phyloP scores from a whole-genome alignment of 2,888 invertebrate genomes.

The Stenotaenia linearis region DNA sequence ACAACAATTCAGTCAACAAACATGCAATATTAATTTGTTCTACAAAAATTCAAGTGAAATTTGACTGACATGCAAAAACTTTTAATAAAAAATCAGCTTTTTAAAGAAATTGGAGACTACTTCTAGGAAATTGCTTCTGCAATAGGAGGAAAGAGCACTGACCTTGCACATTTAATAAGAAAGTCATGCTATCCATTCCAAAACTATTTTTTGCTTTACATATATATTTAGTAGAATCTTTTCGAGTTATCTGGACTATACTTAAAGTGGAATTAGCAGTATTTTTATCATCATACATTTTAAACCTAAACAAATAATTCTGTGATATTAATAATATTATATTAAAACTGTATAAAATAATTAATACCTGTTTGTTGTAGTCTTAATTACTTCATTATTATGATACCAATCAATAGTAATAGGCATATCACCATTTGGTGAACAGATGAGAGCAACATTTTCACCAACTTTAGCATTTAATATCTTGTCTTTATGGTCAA shows the following conservation, averaged over 20 bases:
- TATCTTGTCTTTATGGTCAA: not conserved
- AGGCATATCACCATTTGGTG: not conserved
- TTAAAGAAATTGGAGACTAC: too few relatives aligned
- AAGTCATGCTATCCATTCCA: not conserved
- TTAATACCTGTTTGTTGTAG: not conserved
- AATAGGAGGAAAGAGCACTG: too few relatives aligned
- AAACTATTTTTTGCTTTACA: not conserved
- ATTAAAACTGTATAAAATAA: not conserved
- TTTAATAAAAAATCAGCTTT: too few relatives aligned
- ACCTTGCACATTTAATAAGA: conserved; percentile 6
- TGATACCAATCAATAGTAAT: not conserved
- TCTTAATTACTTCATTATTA: not conserved
- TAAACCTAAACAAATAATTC: not conserved
- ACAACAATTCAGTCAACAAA: too few relatives aligned
- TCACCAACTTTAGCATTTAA: not conserved
- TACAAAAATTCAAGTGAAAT: too few relatives aligned
- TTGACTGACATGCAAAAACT: too few relatives aligned
- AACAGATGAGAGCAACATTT: not conserved
- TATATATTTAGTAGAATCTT: not conserved
- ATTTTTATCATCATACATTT: not conserved
- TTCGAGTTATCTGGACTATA: not conserved
- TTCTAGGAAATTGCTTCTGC: too few relatives aligned
- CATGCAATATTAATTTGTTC: too few relatives aligned
- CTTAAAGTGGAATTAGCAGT: not conserved
- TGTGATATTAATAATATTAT: not conserved